Percentiles rank a stretch among this genome's conserved stretches.
Conservation (phyloP, 1,140 invertebrate species). For the Hypsibius dujardini region DNA sequence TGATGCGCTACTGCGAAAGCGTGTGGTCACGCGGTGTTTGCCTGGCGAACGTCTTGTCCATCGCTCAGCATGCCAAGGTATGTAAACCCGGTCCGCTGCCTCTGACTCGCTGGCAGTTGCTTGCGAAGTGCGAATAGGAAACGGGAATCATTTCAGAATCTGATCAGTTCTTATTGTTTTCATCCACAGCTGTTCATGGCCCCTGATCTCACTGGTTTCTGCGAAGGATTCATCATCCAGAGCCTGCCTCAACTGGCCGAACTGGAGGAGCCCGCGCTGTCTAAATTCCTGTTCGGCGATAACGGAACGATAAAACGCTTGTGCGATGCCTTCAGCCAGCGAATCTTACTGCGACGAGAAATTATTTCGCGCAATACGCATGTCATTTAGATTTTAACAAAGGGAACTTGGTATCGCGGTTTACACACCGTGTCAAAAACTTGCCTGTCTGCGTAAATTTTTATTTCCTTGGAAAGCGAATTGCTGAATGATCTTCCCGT, state of each 20-base stretch:
- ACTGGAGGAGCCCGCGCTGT: too few species aligned
- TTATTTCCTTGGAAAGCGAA: too few species aligned
- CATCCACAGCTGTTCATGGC: slow-evolving; percentile 60
- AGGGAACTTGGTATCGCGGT: too few species aligned
- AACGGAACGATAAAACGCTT: too few species aligned
- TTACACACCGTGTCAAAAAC: too few species aligned
- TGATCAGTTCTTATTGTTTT: slow-evolving; percentile 20
- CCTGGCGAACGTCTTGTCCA: slow-evolving; percentile 69
- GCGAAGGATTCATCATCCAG: slow-evolving; percentile 71
- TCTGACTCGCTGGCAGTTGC: slow-evolving; percentile 2
- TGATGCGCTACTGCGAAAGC: slow-evolving; percentile 63
- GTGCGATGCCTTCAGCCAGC: too few species aligned
- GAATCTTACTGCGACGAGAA: too few species aligned
- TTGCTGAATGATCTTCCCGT: too few species aligned
- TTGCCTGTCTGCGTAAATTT: too few species aligned
- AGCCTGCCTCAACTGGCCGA: slow-evolving; percentile 48
- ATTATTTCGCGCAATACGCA: too few species aligned
- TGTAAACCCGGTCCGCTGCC: slow-evolving; percentile 13
- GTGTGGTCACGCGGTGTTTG: slow-evolving; percentile 53
- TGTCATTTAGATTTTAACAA: too few species aligned
- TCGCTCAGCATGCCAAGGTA: slow-evolving; percentile 81
- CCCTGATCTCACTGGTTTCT: slow-evolving; percentile 62
- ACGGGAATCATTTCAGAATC: slow-evolving; percentile 18
- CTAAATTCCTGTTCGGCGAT: too few species aligned
- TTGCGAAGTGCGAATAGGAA: slow-evolving; percentile 19